Evolutionary conservation across 23 tunicate genomes (phyloP).

Genomic region (Ascidia mentula): DNA sequence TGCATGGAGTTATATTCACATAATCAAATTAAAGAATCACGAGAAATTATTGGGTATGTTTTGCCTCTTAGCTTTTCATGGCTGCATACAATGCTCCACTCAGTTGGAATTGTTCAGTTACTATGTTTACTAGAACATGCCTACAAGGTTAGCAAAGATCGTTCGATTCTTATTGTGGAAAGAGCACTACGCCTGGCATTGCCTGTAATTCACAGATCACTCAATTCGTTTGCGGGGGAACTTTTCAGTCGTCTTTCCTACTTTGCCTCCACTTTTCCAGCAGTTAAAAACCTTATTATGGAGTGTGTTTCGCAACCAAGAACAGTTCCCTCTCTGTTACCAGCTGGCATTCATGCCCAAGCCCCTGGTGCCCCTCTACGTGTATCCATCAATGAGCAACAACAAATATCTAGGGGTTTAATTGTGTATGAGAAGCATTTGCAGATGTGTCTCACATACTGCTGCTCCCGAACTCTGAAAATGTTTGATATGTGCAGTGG

Average conservation of each 20-base stretch:
- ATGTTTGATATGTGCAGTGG: slow-evolving; percentile 42
- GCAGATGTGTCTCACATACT: slow-evolving; percentile 10
- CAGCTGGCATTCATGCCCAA: slow-evolving; percentile 46
- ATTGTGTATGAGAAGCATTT: slow-evolving; percentile 13
- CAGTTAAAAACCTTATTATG: slow-evolving; percentile 9
- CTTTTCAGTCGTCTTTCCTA: slow-evolving; percentile 22
- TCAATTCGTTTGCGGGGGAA: slow-evolving; percentile 31
- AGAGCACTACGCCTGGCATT: slow-evolving; percentile 34
- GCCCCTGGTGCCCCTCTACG: slow-evolving; percentile 48
- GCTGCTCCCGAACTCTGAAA: slow-evolving; percentile 15
- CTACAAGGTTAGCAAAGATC: not conserved
- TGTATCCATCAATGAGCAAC: slow-evolving; percentile 36
- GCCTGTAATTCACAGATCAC: not conserved
- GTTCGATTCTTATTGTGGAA: slow-evolving; percentile 30
- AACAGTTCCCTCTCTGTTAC: slow-evolving; percentile 15
- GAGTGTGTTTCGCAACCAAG: not conserved
- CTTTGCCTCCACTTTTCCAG: slow-evolving; percentile 23
- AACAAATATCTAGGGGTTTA: slow-evolving; percentile 6
- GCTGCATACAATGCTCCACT: slow-evolving; percentile 21
- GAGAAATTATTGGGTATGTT: not conserved
- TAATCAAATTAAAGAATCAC: not conserved
- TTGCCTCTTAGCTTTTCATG: slow-evolving; percentile 26
- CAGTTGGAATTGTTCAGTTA: slow-evolving; percentile 6
- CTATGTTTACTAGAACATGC: slow-evolving; percentile 28
- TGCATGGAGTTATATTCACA: slow-evolving; percentile 9